Conservation (phyloP, 1,140 invertebrate species). For the Cotesia typhae region DNA sequence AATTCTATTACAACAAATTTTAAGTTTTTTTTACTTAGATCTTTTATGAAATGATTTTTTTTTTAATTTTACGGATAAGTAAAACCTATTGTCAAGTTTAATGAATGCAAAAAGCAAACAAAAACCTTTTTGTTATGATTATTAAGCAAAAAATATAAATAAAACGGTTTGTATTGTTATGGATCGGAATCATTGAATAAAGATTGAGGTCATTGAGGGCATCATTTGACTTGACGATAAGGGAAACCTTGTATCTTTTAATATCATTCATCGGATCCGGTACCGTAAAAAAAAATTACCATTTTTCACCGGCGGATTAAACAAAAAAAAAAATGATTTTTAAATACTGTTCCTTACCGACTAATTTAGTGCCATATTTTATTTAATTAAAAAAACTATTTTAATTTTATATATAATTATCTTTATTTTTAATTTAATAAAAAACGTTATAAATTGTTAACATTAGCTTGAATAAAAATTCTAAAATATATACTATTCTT, state of each 20-base stretch:
- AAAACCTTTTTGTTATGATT: neutral
- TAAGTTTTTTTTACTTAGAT: too few relatives aligned
- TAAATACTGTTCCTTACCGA: too few relatives aligned
- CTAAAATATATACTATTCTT: too few relatives aligned
- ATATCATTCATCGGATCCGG: constrained; percentile 15
- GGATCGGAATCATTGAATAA: constrained; percentile 33
- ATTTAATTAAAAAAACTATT: constrained; percentile 6
- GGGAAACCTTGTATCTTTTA: constrained; percentile 21
- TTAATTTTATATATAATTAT: neutral
- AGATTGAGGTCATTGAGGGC: constrained; percentile 31
- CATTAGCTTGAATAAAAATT: too few relatives aligned
- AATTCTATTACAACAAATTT: too few relatives aligned
- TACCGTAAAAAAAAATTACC: neutral
- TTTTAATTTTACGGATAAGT: too few relatives aligned
- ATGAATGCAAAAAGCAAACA: neutral
- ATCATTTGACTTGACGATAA: constrained; percentile 34
- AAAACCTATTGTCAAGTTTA: neutral
- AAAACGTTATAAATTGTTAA: neutral
- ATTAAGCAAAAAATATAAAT: constrained; percentile 20
- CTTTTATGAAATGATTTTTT: too few relatives aligned
- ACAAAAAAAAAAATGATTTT: too few relatives aligned
- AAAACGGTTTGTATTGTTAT: constrained; percentile 9
- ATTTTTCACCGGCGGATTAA: too few relatives aligned
- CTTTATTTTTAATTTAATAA: neutral
- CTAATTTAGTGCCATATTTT: too few relatives aligned